Percentiles rank a stretch among this genome's conserved stretches.
phyloP scores from a whole-genome alignment of 2,797 vertebrate species.

The Anniella stebbinsi region DNA sequence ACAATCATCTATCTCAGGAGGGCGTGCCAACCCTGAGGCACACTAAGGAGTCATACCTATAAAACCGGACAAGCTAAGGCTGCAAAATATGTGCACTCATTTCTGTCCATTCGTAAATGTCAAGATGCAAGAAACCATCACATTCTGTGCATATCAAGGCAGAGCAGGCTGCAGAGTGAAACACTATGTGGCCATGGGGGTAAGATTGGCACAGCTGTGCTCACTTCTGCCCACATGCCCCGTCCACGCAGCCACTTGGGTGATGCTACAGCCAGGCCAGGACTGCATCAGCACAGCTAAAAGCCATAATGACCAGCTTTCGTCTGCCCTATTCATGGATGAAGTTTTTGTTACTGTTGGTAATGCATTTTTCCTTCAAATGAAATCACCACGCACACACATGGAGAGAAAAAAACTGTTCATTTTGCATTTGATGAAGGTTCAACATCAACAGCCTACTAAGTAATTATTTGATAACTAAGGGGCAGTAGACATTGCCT shows the following conservation, averaged over 20 bases:
- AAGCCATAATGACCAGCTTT: not conserved
- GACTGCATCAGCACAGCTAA: not conserved
- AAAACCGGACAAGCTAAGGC: not conserved
- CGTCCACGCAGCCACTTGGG: not conserved
- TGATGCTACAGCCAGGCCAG: not conserved
- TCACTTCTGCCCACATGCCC: not conserved
- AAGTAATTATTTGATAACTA: not conserved
- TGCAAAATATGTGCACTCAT: not conserved
- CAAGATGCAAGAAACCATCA: not conserved
- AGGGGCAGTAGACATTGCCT: not conserved
- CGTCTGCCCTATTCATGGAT: not conserved
- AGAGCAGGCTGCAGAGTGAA: not conserved
- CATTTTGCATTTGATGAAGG: not conserved
- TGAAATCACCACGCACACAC: not conserved
- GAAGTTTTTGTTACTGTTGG: not conserved
- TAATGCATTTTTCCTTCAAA: not conserved
- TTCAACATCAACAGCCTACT: not conserved
- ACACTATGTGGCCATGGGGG: not conserved
- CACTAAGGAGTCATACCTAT: not conserved
- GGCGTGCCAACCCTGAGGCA: not conserved
- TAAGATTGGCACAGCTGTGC: not conserved
- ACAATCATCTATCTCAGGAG: not conserved
- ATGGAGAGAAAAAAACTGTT: not conserved
- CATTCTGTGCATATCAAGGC: no score
- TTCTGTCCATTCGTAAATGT: not conserved